phyloP scores from a whole-genome alignment of 2,888 invertebrate genomes.

The Dermolepida albohirtum region DNA sequence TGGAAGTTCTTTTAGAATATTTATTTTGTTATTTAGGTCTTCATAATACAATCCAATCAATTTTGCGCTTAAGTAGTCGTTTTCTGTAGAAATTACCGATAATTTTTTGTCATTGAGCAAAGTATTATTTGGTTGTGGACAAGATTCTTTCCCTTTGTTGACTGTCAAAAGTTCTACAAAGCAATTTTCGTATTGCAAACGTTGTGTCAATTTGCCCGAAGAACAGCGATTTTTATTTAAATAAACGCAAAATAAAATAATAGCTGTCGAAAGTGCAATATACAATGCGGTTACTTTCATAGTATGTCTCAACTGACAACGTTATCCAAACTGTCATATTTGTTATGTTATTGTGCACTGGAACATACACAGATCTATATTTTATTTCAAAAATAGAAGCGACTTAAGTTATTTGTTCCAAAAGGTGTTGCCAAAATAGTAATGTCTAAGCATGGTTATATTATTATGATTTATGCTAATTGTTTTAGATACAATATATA shows the following conservation, averaged over 20 bases:
- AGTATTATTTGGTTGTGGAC: background rate
- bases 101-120: background rate
- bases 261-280: too few relatives aligned
- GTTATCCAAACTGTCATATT: too few relatives aligned
- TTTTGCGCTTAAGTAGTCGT: background rate
- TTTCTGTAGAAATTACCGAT: background rate
- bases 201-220: background rate
- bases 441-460: too few relatives aligned
- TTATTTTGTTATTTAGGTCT: background rate
- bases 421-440: too few relatives aligned
- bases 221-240: background rate
- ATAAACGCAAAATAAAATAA: too few relatives aligned
- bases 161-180: conserved; percentile 10
- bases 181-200: background rate
- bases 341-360: background rate
- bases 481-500: too few relatives aligned
- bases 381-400: too few relatives aligned
- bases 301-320: too few relatives aligned
- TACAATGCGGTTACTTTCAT: too few relatives aligned
- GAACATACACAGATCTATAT: too few relatives aligned
- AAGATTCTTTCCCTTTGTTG: background rate
- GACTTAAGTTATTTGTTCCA: too few relatives aligned
- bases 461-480: too few relatives aligned
- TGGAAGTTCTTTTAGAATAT: background rate
- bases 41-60: background rate